phyloP scores from a whole-genome alignment of 2,888 invertebrate genomes.

The Creontiades dilutus region DNA sequence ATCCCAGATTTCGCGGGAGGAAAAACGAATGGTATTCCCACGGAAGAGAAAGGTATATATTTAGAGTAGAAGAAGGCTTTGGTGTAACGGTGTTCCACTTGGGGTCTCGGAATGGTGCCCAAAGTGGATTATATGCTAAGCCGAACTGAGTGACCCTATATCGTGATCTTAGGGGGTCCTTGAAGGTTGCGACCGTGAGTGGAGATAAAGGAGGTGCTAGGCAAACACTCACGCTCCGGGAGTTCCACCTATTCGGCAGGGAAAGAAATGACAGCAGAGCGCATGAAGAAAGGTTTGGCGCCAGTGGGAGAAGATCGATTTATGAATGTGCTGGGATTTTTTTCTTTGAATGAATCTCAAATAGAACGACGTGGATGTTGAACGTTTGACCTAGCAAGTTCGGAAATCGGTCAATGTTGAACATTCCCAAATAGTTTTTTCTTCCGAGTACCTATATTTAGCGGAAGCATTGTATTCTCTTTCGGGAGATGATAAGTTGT shows the following conservation, averaged over 20 bases:
- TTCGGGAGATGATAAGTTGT: no score
- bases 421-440: no score
- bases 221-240: slow-evolving; percentile 11
- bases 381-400: no score
- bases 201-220: neutral
- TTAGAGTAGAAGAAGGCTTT: slow-evolving; percentile 51
- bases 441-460: no score
- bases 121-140: slow-evolving; percentile 42
- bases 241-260: slow-evolving; percentile 5
- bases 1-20: slow-evolving; percentile 29
- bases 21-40: slow-evolving; percentile 52
- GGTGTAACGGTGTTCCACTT: slow-evolving; percentile 52
- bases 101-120: slow-evolving; percentile 33
- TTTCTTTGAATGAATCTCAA: no score
- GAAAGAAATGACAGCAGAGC: neutral
- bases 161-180: slow-evolving; percentile 38
- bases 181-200: slow-evolving; percentile 32
- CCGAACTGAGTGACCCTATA: slow-evolving; percentile 36
- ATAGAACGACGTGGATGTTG: no score
- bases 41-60: slow-evolving; percentile 30
- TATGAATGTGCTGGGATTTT: no score
- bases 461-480: no score
- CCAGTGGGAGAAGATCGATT: no score
- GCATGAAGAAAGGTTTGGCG: no score
- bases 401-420: no score